Evolutionary conservation across 2,797 vertebrate species (phyloP), one percentile per base, ranked within the genome.

Genomic region (Labroides dimidiatus): DNA sequence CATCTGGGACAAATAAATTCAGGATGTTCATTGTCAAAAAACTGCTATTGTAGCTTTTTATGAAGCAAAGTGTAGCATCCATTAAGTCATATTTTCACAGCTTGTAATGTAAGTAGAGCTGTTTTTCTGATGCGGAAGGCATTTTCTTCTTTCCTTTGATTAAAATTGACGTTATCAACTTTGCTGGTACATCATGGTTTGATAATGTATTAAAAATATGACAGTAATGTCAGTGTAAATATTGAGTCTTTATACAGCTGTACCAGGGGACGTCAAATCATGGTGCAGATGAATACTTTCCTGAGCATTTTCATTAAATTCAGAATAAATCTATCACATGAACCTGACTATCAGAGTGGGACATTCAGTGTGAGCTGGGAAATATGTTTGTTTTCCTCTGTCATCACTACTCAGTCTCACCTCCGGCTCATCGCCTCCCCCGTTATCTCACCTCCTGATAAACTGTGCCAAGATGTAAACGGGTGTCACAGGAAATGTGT

Each of bases 301-400:
- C 21, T 36, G 6, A 10, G 30, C 11, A 16, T 71, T 48, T 39
- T 56, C 17, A 48, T 37, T 69, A 19, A 44, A 41, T 30, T 11
- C 23, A 41, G 20, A 53, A 69, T 74, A 23, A 63, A 23, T 63
- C 58, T 60, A 48, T 75, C 48, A 51, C 15, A 52, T 51, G 52
- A 58, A 56, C 56, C 33, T 56, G 47, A 52, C 44, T 68, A 37
- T 62, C 63, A 21, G 56, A 47, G 11, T 19, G 51, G 48, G 44
- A 30, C 60, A 80, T 57, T 54, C 59, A 39, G 49, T 48, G 50
- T 41, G 36, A 24, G 60, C 16, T 23, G 17, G 24, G 52, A 60
- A 78, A 69, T 51, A 51, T 70, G 33, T 73, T 60, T 80, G 30
- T 77, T 67, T 62, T 66, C 53, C 49, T 71, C 58, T 53, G 56